Evolutionary conservation across 2,113 vertebrate species (phyloP).

Genomic region (Aptenodytes patagonicus): DNA sequence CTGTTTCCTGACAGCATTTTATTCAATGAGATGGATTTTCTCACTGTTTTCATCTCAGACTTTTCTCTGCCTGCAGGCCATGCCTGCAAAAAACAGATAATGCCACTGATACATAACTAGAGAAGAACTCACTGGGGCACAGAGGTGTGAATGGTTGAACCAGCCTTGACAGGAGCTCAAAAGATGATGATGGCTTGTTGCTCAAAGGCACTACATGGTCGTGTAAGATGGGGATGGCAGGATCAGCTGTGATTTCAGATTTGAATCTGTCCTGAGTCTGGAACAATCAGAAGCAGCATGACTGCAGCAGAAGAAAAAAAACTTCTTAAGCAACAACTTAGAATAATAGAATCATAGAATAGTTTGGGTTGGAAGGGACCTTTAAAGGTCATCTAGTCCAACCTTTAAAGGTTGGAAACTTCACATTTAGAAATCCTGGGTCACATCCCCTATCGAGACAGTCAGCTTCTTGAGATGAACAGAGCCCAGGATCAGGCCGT

Average conservation of each 20-base stretch:
- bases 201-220: background rate
- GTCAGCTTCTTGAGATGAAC: background rate
- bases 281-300: background rate
- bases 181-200: background rate
- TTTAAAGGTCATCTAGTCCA: too few relatives aligned
- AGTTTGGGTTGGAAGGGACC: too few relatives aligned
- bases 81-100: background rate
- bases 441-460: background rate
- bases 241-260: background rate
- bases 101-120: background rate
- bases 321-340: background rate
- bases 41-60: background rate
- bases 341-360: too few relatives aligned
- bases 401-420: background rate
- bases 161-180: background rate
- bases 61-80: background rate
- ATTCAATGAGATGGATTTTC: background rate
- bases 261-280: background rate
- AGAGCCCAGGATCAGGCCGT: accelerated
- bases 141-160: background rate
- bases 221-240: background rate
- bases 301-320: background rate
- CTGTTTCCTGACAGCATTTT: background rate
- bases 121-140: background rate
- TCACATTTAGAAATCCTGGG: background rate